A percentile compares a stretch with the other conserved stretches of the same genome.
Evolutionary conservation across 2,113 vertebrate genomes (phyloP).

Genomic region (Semnopithecus entellus): DNA sequence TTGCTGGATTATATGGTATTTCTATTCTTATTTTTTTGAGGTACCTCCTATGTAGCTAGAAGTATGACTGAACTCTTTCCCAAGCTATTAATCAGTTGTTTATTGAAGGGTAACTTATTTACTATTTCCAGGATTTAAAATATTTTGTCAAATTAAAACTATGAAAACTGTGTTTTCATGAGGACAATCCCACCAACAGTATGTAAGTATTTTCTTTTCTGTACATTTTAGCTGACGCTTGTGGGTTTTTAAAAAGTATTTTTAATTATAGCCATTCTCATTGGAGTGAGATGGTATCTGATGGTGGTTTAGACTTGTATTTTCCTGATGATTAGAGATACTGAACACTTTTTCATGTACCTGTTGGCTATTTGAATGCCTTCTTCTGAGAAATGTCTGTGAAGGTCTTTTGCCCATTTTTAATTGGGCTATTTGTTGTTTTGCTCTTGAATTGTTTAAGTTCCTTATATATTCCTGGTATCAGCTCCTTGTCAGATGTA

Average conservation of each 20-base stretch:
- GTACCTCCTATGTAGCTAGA: not conserved
- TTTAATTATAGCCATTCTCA: not conserved
- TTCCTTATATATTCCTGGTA: not conserved
- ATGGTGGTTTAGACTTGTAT: too few species aligned
- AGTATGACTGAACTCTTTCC: not conserved
- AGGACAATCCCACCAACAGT: not conserved
- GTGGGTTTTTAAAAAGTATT: too few species aligned
- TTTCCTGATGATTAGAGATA: not conserved
- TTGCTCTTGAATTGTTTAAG: not conserved
- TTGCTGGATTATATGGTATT: not conserved
- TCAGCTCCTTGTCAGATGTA: not conserved
- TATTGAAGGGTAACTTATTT: not conserved
- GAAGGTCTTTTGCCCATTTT: not conserved
- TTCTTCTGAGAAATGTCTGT: not conserved
- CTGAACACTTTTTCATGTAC: not conserved
- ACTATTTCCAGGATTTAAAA: not conserved
- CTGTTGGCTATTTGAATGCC: not conserved
- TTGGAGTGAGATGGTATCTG: not conserved
- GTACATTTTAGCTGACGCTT: not conserved
- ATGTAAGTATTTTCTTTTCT: not conserved
- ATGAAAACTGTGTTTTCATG: not conserved
- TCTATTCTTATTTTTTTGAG: not conserved
- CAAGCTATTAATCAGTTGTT: not conserved
- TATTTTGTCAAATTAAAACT: not conserved
- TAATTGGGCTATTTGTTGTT: not conserved